Evolutionary conservation across 2,113 vertebrate genomes (phyloP).

Genomic region (Eulemur rufifrons): DNA sequence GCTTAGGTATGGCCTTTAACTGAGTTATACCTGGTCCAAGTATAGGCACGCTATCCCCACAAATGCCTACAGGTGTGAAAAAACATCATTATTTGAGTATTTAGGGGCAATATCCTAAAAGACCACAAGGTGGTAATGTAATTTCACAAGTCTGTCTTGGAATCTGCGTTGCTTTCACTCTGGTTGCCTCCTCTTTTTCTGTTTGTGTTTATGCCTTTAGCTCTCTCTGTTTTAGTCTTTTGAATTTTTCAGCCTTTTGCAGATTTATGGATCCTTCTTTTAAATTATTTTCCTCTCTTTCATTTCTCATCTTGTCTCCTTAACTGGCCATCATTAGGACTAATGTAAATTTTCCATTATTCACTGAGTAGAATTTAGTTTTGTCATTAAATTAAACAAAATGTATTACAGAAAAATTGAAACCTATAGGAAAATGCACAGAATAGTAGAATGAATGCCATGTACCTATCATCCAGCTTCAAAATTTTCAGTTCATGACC

Average conservation of each 20-base stretch:
- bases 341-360: neutral
- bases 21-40: neutral
- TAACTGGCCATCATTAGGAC: neutral
- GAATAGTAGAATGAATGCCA: neutral
- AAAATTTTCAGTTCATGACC: neutral
- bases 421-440: neutral
- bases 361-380: neutral
- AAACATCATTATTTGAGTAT: neutral
- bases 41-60: rapidly evolving
- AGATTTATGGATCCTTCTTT: neutral
- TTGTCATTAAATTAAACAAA: neutral
- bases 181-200: neutral
- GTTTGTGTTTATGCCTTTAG: constrained; percentile 7
- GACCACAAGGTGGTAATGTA: constrained; percentile 76
- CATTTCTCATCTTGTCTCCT: neutral
- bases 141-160: constrained; percentile 62
- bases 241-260: neutral
- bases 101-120: constrained; percentile 44
- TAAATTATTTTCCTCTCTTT: neutral
- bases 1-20: neutral
- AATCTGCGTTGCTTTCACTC: neutral
- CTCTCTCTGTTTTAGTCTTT: neutral
- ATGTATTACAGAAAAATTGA: neutral
- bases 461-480: too few species aligned
- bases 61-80: constrained; percentile 1